Conservation (phyloP, 2,113 vertebrate species). For the Scophthalmus maximus region DNA sequence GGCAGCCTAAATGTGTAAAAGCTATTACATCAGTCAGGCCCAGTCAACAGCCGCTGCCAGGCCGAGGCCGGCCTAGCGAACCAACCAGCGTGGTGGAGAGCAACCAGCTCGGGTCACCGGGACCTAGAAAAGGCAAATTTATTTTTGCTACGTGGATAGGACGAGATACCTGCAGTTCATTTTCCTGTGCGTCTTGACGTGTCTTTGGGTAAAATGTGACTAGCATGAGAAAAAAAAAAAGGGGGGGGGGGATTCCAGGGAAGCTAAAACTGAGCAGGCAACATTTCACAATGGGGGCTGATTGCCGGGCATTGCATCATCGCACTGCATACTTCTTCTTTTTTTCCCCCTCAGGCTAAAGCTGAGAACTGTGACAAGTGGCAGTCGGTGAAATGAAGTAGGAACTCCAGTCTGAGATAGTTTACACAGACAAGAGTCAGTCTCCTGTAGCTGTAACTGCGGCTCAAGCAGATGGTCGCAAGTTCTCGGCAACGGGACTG, state of each 20-base stretch:
- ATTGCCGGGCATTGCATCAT: slow-evolving; percentile 80
- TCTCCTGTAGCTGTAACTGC: slow-evolving; percentile 1
- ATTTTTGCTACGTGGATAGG: neutral
- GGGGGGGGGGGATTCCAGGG: slow-evolving; percentile 73
- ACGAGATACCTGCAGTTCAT: slow-evolving; percentile 13
- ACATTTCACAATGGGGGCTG: slow-evolving; percentile 68
- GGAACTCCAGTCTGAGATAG: slow-evolving; percentile 16
- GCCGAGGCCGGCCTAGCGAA: slow-evolving; percentile 48
- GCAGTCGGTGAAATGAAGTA: slow-evolving; percentile 37
- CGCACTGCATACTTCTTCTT: slow-evolving; percentile 30
- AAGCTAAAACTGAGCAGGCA: slow-evolving; percentile 47
- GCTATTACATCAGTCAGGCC: slow-evolving; percentile 67
- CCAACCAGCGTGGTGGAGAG: slow-evolving; percentile 53
- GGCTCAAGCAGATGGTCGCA: neutral
- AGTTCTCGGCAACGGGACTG: neutral
- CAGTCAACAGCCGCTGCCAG: slow-evolving; percentile 38
- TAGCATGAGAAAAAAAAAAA: slow-evolving; percentile 42
- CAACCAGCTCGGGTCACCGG: slow-evolving; percentile 33
- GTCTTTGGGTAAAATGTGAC: slow-evolving; percentile 54
- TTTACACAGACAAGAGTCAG: slow-evolving; percentile 19
- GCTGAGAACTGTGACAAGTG: slow-evolving; percentile 45
- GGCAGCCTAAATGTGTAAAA: slow-evolving; percentile 56
- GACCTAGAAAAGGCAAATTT: neutral
- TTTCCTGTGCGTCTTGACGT: slow-evolving; percentile 27
- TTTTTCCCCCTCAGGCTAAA: slow-evolving; percentile 13